Percentiles rank a stretch among this genome's conserved stretches.
phyloP scores from a whole-genome alignment of 2,888 invertebrate genomes.

The Furcula furcula region DNA sequence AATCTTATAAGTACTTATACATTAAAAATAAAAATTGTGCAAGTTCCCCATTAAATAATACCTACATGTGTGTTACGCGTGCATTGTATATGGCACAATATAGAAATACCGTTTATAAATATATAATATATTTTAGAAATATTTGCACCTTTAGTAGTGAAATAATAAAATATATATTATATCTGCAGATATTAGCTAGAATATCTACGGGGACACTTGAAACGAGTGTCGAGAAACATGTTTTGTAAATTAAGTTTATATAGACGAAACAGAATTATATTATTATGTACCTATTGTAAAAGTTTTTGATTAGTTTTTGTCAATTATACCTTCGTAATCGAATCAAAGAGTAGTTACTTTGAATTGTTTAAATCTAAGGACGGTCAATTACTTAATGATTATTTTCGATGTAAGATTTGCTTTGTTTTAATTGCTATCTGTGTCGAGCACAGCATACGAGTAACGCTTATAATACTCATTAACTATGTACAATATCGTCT shows the following conservation, averaged over 20 bases:
- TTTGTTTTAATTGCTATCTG: slow-evolving; percentile 39
- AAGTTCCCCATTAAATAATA: slow-evolving; percentile 45
- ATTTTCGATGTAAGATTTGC: slow-evolving; percentile 65
- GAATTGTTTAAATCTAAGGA: slow-evolving; percentile 77
- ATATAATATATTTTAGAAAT: slow-evolving; percentile 79
- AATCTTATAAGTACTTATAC: too few relatives aligned
- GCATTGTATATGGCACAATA: slow-evolving; percentile 77
- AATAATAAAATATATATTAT: slow-evolving; percentile 75
- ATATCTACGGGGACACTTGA: slow-evolving; percentile 44
- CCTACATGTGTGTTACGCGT: slow-evolving; percentile 69
- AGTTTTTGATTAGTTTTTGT: slow-evolving; percentile 75
- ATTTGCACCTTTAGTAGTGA: slow-evolving; percentile 80
- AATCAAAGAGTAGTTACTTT: slow-evolving; percentile 69
- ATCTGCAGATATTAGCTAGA: slow-evolving; percentile 76
- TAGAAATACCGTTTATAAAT: slow-evolving; percentile 73
- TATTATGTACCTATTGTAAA: slow-evolving; percentile 49
- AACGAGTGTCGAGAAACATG: slow-evolving; percentile 36
- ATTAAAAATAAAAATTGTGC: too few relatives aligned
- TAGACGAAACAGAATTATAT: slow-evolving; percentile 49
- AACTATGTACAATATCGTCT: slow-evolving; percentile 16
- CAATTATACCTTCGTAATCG: slow-evolving; percentile 77
- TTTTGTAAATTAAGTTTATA: slow-evolving; percentile 56
- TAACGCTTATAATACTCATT: slow-evolving; percentile 24
- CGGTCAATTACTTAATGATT: slow-evolving; percentile 75
- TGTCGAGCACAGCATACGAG: slow-evolving; percentile 26